Evolutionary conservation across 2,113 vertebrate genomes (phyloP).

Genomic region (Gymnarchus niloticus): DNA sequence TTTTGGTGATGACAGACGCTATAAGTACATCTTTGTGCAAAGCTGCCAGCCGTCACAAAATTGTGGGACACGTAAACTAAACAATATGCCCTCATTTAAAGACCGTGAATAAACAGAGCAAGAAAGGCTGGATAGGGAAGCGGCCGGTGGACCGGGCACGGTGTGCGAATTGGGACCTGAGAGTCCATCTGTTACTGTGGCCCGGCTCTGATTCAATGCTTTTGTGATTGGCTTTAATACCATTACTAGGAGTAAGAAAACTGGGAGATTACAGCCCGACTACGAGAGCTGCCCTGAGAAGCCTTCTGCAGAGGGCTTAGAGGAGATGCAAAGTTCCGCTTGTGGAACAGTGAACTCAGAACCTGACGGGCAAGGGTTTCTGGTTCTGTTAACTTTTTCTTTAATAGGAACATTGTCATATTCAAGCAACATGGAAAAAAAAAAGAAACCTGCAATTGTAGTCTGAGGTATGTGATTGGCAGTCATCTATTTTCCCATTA

Average conservation of each 20-base stretch:
- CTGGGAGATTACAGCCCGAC: conserved; percentile 61
- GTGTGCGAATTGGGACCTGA: not conserved
- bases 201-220: conserved; percentile 56
- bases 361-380: not conserved
- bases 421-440: not conserved
- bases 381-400: not conserved
- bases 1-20: not conserved
- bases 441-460: not conserved
- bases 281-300: conserved; percentile 54
- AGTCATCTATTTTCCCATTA: conserved; percentile 12
- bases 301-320: conserved; percentile 50
- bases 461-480: not conserved
- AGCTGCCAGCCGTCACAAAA: not conserved
- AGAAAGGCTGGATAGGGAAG: conserved; percentile 31
- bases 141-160: conserved; percentile 27
- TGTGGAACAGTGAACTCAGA: not conserved
- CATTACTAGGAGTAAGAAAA: conserved; percentile 54
- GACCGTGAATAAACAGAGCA: conserved; percentile 32
- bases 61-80: not conserved
- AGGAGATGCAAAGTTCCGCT: not conserved
- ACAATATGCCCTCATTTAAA: not conserved
- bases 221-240: conserved; percentile 65
- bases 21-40: not conserved
- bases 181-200: conserved; percentile 56
- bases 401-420: conserved; percentile 1